phyloP scores from a whole-genome alignment of 2,888 invertebrate species.

The Sarcophaga variegata region DNA sequence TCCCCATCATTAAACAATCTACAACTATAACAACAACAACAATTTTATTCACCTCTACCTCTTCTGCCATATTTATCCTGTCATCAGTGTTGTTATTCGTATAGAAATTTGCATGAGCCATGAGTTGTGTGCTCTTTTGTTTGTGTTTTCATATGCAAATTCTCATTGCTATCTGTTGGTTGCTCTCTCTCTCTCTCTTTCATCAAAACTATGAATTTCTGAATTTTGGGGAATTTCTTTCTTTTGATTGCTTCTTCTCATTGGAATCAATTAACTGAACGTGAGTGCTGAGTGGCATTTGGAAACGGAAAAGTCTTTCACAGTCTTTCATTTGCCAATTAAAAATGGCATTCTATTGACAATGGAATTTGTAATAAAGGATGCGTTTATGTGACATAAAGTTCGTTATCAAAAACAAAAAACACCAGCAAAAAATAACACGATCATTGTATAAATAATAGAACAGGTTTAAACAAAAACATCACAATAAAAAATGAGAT shows the following conservation, averaged over 20 bases:
- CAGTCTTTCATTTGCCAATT: conserved; percentile 1
- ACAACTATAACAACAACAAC: conserved; percentile 62
- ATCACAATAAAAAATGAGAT: no score
- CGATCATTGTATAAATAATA: no score
- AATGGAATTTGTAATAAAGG: not conserved
- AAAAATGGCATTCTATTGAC: not conserved
- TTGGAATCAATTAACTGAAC: conserved; percentile 45
- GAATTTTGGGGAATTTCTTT: not conserved
- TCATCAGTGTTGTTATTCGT: no score
- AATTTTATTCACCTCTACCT: not conserved
- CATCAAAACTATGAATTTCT: not conserved
- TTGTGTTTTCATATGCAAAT: conserved; percentile 48
- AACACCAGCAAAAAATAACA: no score
- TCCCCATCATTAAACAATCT: conserved; percentile 55
- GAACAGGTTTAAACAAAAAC: no score
- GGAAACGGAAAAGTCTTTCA: not conserved
- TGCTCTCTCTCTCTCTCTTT: no score
- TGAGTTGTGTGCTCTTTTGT: conserved; percentile 19
- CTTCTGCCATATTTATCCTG: not conserved
- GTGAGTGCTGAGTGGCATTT: conserved; percentile 13
- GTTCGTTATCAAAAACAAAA: no score
- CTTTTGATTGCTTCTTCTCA: not conserved
- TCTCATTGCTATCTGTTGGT: not conserved
- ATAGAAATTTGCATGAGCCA: no score
- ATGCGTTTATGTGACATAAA: not conserved